These are phyloP conservation scores for Marmota flaviventris DNA, from an alignment of 2,113 vertebrate species.

Conservation along the genomic window DNA sequence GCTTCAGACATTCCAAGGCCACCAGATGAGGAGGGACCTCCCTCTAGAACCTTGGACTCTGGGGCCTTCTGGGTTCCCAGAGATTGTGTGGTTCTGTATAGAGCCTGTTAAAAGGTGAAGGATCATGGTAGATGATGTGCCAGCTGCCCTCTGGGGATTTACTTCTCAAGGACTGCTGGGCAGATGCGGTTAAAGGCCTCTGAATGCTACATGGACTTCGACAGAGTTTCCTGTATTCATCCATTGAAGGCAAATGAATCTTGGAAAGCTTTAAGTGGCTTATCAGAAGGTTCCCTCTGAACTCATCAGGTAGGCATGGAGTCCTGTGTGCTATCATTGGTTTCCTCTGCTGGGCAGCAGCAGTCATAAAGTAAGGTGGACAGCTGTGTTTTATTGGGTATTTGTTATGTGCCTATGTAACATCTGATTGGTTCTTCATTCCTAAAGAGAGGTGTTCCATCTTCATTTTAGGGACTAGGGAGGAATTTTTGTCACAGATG, in stretches of 20 bases:
- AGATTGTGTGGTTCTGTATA: not conserved
- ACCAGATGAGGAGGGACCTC: not conserved
- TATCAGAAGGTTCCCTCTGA: not conserved
- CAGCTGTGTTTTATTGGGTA: not conserved
- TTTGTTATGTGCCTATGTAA: not conserved
- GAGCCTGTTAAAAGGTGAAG: not conserved
- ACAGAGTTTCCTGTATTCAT: not conserved
- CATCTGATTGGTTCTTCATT: not conserved
- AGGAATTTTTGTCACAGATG: not conserved
- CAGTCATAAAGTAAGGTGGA: not conserved
- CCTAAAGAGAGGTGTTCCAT: not conserved
- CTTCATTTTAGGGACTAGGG: not conserved
- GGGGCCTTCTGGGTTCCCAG: not conserved
- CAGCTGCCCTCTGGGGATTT: not conserved
- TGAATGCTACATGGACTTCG: not conserved
- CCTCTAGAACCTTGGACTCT: not conserved
- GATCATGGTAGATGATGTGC: not conserved
- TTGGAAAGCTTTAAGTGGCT: not conserved
- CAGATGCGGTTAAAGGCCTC: not conserved
- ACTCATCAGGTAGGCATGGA: not conserved
- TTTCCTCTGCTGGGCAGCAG: not conserved
- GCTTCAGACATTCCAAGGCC: not conserved
- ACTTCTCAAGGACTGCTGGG: not conserved
- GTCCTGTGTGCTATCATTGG: not conserved
- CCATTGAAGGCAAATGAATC: not conserved